phyloP scores from a whole-genome alignment of 1,140 invertebrate genomes.

The Drosophila neocordata region DNA sequence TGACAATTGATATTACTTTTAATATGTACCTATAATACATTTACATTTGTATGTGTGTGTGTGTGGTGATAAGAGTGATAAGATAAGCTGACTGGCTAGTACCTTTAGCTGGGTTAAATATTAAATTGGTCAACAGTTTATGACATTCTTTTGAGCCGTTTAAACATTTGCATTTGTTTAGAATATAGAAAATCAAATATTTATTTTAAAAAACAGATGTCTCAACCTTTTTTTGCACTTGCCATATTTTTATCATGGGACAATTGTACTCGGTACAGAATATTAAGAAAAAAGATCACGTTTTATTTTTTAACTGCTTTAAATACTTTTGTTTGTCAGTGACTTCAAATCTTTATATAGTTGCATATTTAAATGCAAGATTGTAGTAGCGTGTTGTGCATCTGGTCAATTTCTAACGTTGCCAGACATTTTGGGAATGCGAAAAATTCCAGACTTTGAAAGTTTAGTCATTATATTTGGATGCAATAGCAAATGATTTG shows the following conservation, averaged over 20 bases:
- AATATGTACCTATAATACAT: conserved; percentile 20
- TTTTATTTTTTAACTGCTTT: not conserved
- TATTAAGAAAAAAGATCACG: not conserved
- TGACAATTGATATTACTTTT: conserved; percentile 51
- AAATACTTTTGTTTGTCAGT: not conserved
- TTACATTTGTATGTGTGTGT: not conserved
- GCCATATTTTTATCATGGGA: conserved; percentile 27
- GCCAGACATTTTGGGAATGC: not conserved
- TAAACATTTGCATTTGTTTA: not conserved
- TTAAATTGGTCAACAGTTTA: not conserved
- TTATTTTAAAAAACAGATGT: conserved; percentile 27
- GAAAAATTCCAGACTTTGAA: no score
- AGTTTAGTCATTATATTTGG: no score
- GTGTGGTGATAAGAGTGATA: conserved; percentile 43
- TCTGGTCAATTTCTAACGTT: not conserved
- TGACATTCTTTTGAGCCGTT: not conserved
- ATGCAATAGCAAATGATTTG: no score
- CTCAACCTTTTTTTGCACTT: conserved; percentile 2
- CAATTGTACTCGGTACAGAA: conserved; percentile 20
- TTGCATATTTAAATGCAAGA: not conserved
- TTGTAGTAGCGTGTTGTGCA: not conserved
- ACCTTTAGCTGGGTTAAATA: not conserved
- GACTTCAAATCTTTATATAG: no score
- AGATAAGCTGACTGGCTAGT: conserved; percentile 25
- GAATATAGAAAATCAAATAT: not conserved